Base-by-base conservation (phyloP, 1,140 invertebrate species). In the Triops cancriformis region DNA sequence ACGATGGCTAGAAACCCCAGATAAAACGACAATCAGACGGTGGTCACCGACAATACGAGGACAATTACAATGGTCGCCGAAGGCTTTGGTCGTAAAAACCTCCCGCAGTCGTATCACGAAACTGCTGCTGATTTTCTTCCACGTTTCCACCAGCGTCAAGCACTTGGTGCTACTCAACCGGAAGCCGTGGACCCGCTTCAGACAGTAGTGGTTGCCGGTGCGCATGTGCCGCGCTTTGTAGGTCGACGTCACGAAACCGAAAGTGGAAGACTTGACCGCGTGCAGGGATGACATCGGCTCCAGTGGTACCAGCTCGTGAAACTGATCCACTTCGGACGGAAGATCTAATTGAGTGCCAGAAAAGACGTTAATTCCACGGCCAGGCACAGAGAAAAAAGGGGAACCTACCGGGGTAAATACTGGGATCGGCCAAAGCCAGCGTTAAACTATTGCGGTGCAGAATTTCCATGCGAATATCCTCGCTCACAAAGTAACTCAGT, bases 31-130 rank as follows among this genome's bases (percentile, higher is more conserved):
- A n/a, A n/a, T n/a, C n/a, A n/a, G n/a, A n/a, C n/a, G n/a, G n/a
- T n/a, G n/a, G n/a, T n/a, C n/a, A n/a, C n/a, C n/a, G n/a, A n/a
- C n/a, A n/a, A n/a, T n/a, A n/a, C n/a, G n/a, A n/a, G n/a, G n/a
- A n/a, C n/a, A 90, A 92, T 89, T 86, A 96, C 94, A 98, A 87
- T 94, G 92, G 88, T 98, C 97, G 82, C 93, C 93, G 86, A 98
- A 98, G 45, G 92, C 92, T 86, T 97, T 97, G 43, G 96, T 98
- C 12, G 94, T 95, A 85, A 98, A 98, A 76, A 95, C 93, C 85
- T 98, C 95, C 83, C 93, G 89, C 51, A 98, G 87, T 80, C 93
- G 90, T 72, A 98, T 94, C 79, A 98, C 89, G 88, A 98, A 98
- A 80, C 95, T 93, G 86, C 98, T 96, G 81, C 91, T 90, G 26